Conservation (phyloP, 2,797 vertebrate species). For the Amblyraja radiata region DNA sequence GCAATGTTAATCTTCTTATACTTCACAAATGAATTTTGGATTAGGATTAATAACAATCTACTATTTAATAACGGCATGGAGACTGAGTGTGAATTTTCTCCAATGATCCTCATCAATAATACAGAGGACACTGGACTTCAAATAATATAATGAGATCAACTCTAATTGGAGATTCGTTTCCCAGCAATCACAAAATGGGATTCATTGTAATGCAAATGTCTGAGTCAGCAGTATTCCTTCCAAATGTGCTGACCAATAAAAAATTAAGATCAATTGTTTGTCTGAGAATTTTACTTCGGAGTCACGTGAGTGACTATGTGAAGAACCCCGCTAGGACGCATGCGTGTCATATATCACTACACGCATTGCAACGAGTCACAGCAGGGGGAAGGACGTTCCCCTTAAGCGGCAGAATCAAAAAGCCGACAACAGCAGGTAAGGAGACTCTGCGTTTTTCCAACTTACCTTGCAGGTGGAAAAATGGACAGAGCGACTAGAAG, state of each 20-base stretch:
- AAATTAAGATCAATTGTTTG: not conserved
- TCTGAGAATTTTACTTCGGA: not conserved
- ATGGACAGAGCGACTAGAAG: no score
- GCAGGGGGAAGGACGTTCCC: no score
- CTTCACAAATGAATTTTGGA: not conserved
- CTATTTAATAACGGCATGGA: not conserved
- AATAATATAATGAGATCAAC: not conserved
- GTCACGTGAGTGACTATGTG: no score
- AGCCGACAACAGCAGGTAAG: no score
- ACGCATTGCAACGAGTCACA: no score
- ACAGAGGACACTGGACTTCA: not conserved
- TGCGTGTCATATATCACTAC: no score
- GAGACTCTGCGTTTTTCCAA: no score
- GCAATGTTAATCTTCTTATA: not conserved
- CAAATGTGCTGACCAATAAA: not conserved
- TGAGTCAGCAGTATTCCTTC: not conserved
- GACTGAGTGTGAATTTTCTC: not conserved
- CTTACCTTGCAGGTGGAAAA: no score
- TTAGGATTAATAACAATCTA: not conserved
- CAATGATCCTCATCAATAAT: not conserved
- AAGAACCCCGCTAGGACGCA: no score
- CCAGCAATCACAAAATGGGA: not conserved
- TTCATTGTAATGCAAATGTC: not conserved
- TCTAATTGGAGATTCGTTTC: not conserved
- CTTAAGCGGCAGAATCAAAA: no score